Base-by-base conservation (phyloP, 2,888 invertebrate genomes). In the Gortyna flavago region DNA sequence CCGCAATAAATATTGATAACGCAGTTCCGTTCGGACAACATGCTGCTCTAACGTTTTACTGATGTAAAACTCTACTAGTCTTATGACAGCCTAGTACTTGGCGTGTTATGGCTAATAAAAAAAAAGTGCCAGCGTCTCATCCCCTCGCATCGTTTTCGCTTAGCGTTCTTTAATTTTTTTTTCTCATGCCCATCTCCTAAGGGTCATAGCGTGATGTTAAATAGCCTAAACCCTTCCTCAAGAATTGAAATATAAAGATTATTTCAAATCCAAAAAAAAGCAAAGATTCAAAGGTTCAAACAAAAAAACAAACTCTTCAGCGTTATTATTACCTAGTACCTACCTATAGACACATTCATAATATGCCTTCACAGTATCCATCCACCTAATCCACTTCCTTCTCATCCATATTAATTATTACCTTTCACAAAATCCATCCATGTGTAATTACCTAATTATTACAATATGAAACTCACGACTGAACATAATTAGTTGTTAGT, bases 1-100 rank as follows among this genome's bases (percentile, higher is more conserved):
- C 85, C 85, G 86, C 84, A 84, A 90, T 91, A 90, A 91, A 91
- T 91, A 91, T 91, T 90, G 91, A 91, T 91, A 90, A 85, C 89
- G 85, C 83, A 80, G 84, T 85, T 82, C 86, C 87, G 84, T 85
- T 85, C 74, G 85, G 86, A 85, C 89, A 87, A 84, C 85, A 86
- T 61, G 74, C 67, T 68, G 68, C 74, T 57, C 64, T 78, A 81
- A 82, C 64, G 71, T 80, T 84, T 80, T 88, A 80, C 77, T 79
- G 79, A 79, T 73, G 76, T 62, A 65, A 69, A 65, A 69, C 65
- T 77, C 74, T 77, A 38, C 48, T 48, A 38, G 21, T 35, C 54
- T 76, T 73, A 87, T 88, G 81, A 18, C 25, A 32, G 41, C 87
- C 87, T 88, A 62, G 87, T 87, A 88, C 54, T 61, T n/a, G 35